A percentile compares a stretch with the other conserved stretches of the same genome.
Conservation (phyloP, 1,140 invertebrate species). For the Anadara kagoshimensis region DNA sequence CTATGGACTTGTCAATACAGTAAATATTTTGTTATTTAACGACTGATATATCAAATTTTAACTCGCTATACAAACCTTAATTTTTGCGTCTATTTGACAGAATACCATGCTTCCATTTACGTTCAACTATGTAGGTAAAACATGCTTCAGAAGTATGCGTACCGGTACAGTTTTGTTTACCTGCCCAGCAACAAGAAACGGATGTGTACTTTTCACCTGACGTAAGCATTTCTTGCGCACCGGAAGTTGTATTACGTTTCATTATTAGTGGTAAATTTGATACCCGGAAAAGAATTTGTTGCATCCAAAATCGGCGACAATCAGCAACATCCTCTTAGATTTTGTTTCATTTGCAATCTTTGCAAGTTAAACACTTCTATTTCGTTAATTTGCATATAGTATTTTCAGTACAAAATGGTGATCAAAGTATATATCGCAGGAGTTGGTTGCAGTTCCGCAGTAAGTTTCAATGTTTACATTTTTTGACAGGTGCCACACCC, state of each 20-base stretch:
- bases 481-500: constrained; percentile 34
- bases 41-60: background rate
- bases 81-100: background rate
- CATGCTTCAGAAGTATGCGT: constrained; percentile 5
- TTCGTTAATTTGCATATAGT: background rate
- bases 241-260: constrained; percentile 23
- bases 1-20: background rate
- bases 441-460: constrained; percentile 32
- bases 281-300: constrained; percentile 24
- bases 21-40: background rate
- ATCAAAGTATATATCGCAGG: constrained; percentile 43
- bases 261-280: constrained; percentile 21
- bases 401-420: constrained; percentile 32
- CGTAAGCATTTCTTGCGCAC: constrained; percentile 16
- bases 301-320: constrained; percentile 28
- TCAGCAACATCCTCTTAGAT: constrained; percentile 30
- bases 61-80: background rate
- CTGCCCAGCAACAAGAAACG: constrained; percentile 59
- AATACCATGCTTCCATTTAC: background rate
- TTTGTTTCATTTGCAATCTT: too few relatives aligned
- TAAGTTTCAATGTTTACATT: constrained; percentile 36
- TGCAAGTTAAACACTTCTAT: background rate
- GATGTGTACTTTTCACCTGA: constrained; percentile 40
- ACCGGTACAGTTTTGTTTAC: constrained; percentile 54
- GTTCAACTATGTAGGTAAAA: background rate